These are phyloP conservation scores for Caenorhabditis auriculariae DNA, from an alignment of 2,888 invertebrate species.

Conservation along the genomic window DNA sequence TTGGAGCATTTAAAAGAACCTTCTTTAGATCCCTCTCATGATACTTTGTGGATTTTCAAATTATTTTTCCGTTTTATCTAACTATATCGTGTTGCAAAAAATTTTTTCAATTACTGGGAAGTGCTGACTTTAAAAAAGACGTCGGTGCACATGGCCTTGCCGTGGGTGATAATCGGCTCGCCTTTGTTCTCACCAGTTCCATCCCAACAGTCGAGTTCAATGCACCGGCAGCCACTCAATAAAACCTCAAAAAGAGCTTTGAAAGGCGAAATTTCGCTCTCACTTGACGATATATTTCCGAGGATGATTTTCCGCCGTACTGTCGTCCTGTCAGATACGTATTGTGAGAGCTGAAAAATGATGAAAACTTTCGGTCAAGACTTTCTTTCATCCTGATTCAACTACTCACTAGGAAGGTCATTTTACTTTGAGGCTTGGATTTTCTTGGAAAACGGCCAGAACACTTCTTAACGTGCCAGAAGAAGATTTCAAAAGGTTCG, in stretches of 20 bases:
- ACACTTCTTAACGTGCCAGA: too few species aligned
- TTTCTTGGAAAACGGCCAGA: too few species aligned
- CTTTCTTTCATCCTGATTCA: too few species aligned
- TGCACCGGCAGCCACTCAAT: constrained; percentile 86
- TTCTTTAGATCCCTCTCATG: not conserved
- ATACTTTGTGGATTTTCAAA: not conserved
- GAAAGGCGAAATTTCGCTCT: not conserved
- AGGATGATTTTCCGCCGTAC: constrained; percentile 93
- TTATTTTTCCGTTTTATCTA: not conserved
- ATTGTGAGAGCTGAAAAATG: constrained; percentile 80
- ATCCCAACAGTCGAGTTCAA: constrained; percentile 62
- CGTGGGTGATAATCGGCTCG: constrained; percentile 98
- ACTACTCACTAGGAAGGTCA: too few species aligned
- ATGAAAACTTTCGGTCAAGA: too few species aligned
- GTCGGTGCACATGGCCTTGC: constrained; percentile 99
- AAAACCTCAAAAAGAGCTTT: constrained; percentile 75
- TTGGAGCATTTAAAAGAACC: too few species aligned
- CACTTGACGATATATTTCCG: constrained; percentile 87
- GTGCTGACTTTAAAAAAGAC: constrained; percentile 82
- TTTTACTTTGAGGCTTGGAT: too few species aligned
- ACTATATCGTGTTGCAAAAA: not conserved
- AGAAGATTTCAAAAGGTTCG: too few species aligned
- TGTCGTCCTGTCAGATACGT: constrained; percentile 91
- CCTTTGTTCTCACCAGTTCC: constrained; percentile 71
- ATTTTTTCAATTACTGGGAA: not conserved